Evolutionary conservation across 2,113 vertebrate genomes (phyloP).

Genomic region (Anarhynchus alexandrinus): DNA sequence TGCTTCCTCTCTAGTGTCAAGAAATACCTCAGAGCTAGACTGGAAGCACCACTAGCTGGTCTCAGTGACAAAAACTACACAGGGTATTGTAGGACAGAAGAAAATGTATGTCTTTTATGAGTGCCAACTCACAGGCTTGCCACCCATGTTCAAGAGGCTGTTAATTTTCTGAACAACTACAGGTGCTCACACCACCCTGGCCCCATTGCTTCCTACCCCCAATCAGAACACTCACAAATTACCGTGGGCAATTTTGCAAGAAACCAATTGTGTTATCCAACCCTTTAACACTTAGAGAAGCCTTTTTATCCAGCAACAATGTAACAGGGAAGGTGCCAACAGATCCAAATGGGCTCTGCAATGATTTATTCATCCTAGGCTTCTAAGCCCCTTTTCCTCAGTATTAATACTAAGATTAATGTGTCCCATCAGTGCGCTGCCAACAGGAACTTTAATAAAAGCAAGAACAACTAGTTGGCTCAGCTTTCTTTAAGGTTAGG

Average conservation of each 20-base stretch:
- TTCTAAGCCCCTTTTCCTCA: slow-evolving; percentile 45
- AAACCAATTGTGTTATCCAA: background rate
- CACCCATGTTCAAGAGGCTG: background rate
- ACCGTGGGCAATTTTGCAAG: background rate
- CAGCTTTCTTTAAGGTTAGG: slow-evolving; percentile 10
- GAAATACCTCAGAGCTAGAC: background rate
- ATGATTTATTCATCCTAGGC: slow-evolving; percentile 43
- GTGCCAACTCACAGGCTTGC: background rate
- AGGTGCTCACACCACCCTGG: background rate
- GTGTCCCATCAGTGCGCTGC: slow-evolving; percentile 15
- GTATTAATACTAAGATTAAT: slow-evolving; percentile 64
- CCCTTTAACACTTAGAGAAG: slow-evolving; percentile 1
- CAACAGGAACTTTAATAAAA: slow-evolving; percentile 62
- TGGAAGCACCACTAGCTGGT: background rate
- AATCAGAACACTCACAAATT: background rate
- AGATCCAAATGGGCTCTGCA: slow-evolving; percentile 17
- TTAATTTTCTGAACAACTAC: background rate
- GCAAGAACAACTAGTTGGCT: slow-evolving; percentile 37
- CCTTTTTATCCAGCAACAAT: slow-evolving; percentile 23
- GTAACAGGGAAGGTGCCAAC: slow-evolving; percentile 38
- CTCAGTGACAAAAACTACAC: background rate
- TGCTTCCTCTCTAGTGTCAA: background rate
- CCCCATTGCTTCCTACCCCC: background rate
- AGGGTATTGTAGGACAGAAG: background rate
- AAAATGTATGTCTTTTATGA: background rate